These are phyloP conservation scores for Disparrhopalites patrizii DNA, from an alignment of 2,888 invertebrate species.

Conservation along the genomic window DNA sequence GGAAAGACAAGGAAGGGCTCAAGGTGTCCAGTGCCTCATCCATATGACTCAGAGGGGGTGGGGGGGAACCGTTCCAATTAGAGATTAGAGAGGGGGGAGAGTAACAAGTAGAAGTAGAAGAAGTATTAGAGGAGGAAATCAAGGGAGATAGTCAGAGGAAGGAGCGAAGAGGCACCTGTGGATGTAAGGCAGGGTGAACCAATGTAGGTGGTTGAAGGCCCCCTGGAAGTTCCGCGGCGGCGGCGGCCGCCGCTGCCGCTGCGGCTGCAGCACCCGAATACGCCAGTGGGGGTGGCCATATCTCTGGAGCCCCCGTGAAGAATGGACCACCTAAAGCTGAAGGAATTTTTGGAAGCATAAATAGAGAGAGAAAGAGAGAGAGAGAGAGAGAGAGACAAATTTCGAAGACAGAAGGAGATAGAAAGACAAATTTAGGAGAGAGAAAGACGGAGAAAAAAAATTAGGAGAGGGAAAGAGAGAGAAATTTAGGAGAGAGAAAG, in stretches of 20 bases:
- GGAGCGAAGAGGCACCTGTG: conserved; percentile 92
- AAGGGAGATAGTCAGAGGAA: conserved; percentile 75
- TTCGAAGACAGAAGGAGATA: neutral
- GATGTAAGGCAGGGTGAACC: conserved; percentile 94
- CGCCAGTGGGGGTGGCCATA: conserved; percentile 84
- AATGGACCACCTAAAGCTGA: conserved; percentile 46
- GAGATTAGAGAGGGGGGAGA: conserved; percentile 48
- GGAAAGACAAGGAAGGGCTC: neutral
- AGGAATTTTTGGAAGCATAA: too few relatives aligned
- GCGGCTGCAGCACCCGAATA: conserved; percentile 65
- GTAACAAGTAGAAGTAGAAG: neutral
- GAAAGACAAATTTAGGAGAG: neutral
- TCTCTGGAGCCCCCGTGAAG: conserved; percentile 68
- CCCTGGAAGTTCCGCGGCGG: conserved; percentile 70
- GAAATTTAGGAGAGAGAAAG: neutral
- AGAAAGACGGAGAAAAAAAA: neutral
- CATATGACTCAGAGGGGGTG: neutral
- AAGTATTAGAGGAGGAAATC: neutral
- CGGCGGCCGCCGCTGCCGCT: conserved; percentile 54
- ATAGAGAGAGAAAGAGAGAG: too few relatives aligned
- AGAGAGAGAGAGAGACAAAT: neutral
- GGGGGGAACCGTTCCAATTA: neutral
- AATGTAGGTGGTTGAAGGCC: conserved; percentile 82
- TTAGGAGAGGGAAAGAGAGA: neutral
- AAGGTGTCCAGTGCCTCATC: conserved; percentile 27